Base-by-base conservation (phyloP, 2,888 invertebrate genomes). In the Prosopocoilus inquinatus region DNA sequence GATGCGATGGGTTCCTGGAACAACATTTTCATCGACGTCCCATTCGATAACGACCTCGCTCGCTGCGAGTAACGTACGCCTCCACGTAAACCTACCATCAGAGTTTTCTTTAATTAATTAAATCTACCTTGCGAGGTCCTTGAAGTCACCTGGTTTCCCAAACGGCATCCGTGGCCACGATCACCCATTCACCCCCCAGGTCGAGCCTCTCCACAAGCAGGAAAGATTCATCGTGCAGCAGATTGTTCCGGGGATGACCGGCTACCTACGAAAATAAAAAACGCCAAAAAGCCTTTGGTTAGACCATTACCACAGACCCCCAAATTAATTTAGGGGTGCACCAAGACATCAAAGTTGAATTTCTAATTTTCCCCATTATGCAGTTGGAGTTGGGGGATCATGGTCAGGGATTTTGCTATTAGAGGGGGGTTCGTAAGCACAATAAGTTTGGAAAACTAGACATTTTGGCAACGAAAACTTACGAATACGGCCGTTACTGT, bases 141-240 rank as follows among this genome's bases (percentile, higher is more conserved):
- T 9, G 3, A 46, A 71, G 81, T 75, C 78, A 93, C 94, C 82
- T 91, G 8, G 94, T 94, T 70, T 93, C 91, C 92, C 93, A 94
- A 70, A 87, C 87, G 13, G 89, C 91, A 72, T 94, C 94, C 0
- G 89, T 91, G 8, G 90, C 89, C 5, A 90, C 79, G 0, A 85
- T 78, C 38, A 78, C 78, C 93, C 93, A 94, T 28, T 84, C 81
- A 55, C 84, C 83, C 20, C 84, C 83, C 20, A 28, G 3, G 9
- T 80, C 80, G 60, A 84, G 78, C 36, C 79, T 80, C 74, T 94
- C 93, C 2, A 94, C 82, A 0, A 84, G 79, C 45, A 89, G 79
- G 76, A 86, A 94, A 51, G 88, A 87, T 53, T 84, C 84, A 32
- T 87, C 91, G 60, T 87, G 86, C 67, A 87, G 86, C 2, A 89